Evolutionary conservation across 1,140 invertebrate genomes (phyloP).

Genomic region (Drosophila miranda): DNA sequence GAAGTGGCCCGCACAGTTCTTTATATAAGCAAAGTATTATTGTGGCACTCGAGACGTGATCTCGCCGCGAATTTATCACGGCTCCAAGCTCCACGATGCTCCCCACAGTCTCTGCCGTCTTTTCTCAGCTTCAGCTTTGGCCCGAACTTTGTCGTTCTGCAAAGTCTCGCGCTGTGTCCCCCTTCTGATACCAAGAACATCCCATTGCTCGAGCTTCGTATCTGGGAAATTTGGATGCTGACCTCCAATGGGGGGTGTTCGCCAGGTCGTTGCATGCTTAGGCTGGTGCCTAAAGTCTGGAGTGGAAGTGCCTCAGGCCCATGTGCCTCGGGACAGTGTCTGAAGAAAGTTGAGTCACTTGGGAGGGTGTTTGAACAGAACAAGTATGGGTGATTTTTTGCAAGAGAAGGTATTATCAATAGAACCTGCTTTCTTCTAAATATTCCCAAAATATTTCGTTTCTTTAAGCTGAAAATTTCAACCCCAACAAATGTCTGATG

Average conservation of each 20-base stretch:
- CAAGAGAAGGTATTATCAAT: no score
- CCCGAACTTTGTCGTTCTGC: constrained; percentile 23
- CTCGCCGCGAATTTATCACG: constrained; percentile 73
- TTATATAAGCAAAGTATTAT: constrained; percentile 74
- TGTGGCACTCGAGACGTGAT: constrained; percentile 74
- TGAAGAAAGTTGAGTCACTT: no score
- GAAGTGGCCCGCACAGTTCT: constrained; percentile 74
- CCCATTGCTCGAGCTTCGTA: constrained; percentile 11
- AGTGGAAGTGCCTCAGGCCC: not conserved
- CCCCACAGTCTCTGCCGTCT: constrained; percentile 25
- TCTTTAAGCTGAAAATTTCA: no score
- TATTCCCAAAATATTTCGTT: no score
- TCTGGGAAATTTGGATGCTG: constrained; percentile 17
- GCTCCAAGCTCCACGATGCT: constrained; percentile 22
- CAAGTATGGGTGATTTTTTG: no score
- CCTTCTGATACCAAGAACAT: constrained; percentile 25
- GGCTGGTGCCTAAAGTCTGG: constrained; percentile 2
- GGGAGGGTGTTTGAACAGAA: no score
- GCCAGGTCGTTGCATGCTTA: constrained; percentile 2
- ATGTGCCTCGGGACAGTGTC: not conserved
- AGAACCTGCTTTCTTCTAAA: no score
- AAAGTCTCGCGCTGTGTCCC: constrained; percentile 23
- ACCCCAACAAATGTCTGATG: no score
- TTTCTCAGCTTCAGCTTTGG: constrained; percentile 37
- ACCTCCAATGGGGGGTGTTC: constrained; percentile 24